Base-by-base conservation (phyloP, 2,797 vertebrate species). In the Pampus argenteus region DNA sequence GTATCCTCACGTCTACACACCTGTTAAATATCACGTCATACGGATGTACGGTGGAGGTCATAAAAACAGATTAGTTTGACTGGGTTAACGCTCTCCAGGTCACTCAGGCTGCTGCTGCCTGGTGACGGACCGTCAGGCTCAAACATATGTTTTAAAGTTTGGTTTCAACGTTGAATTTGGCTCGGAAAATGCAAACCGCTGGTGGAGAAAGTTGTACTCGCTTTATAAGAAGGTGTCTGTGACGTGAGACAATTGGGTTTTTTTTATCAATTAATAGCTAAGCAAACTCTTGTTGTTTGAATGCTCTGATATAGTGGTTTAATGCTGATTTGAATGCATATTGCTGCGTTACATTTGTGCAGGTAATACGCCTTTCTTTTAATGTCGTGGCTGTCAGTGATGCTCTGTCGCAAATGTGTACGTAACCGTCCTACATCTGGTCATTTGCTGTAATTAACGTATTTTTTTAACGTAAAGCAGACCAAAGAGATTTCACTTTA, bases 101-200 rank as follows among this genome's bases (percentile, higher is more conserved):
- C 42, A 42, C 36, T 18, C 15, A 7, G n/a, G n/a, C n/a, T n/a
- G n/a, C 31, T 5, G 67, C 58, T 25, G 51, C 50, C 29, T 38
- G 59, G 2, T 44, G 23, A 52, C 15, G n/a, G 7, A 42, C 54
- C 15, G 45, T 31, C 58, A 55, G 40, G 23, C 57, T 18, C 0
- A 13, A 49, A 65, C 55, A 20, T 23, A 52, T n/a, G 55, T 49
- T 45, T 45, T 31, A 49, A 86, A 87, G 73, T 89, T 88, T 66
- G 6, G 29, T 57, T 56, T 51, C n/a, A 18, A 6, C 4, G 0
- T 1, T 8, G 2, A 17, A 20, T 61, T 40, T 54, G 17, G 17
- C 11, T 28, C 23, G 23, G 4, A 3, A 23, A 42, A 7, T 18
- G 9, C 4, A 25, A 36, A 13, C 44, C 29, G 0, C 9, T 9